phyloP scores from a whole-genome alignment of 2,888 invertebrate genomes.

The Dasypogon diadema region DNA sequence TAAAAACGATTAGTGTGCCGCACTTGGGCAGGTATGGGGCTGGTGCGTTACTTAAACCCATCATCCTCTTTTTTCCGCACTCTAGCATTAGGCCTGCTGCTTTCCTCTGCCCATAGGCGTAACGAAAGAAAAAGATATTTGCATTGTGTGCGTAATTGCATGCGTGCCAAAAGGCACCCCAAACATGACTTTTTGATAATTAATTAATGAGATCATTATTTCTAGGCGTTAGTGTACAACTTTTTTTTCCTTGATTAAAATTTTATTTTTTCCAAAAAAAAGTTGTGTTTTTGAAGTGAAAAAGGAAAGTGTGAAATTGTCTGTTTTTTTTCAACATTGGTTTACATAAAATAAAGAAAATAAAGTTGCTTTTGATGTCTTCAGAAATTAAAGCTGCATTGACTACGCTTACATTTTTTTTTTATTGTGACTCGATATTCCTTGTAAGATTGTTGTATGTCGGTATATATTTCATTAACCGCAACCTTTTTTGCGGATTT shows the following conservation, averaged over 20 bases:
- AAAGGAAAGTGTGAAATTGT: too few species aligned
- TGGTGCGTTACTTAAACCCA: constrained; percentile 26
- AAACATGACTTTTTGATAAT: constrained; percentile 15
- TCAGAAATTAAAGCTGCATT: too few species aligned
- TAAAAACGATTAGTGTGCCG: neutral
- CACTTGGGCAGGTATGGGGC: constrained; percentile 14
- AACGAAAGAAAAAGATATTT: neutral
- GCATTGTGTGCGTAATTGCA: constrained; percentile 7
- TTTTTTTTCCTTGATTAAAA: neutral
- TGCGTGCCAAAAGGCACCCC: constrained; percentile 21
- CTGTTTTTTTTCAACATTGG: too few species aligned
- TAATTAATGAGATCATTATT: constrained; percentile 1
- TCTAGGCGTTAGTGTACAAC: neutral
- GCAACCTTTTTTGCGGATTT: too few species aligned
- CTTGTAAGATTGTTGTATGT: too few species aligned
- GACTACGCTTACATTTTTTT: too few species aligned
- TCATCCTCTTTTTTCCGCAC: neutral
- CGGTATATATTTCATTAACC: too few species aligned
- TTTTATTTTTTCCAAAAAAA: neutral
- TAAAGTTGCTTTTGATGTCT: too few species aligned
- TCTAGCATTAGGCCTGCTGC: neutral
- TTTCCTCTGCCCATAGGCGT: neutral
- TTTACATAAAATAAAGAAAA: too few species aligned
- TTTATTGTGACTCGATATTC: too few species aligned
- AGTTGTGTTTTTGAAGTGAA: too few species aligned